Percentiles rank a stretch among this genome's conserved stretches.
phyloP scores from a whole-genome alignment of 2,797 vertebrate species.

The Neosalanx taihuensis region DNA sequence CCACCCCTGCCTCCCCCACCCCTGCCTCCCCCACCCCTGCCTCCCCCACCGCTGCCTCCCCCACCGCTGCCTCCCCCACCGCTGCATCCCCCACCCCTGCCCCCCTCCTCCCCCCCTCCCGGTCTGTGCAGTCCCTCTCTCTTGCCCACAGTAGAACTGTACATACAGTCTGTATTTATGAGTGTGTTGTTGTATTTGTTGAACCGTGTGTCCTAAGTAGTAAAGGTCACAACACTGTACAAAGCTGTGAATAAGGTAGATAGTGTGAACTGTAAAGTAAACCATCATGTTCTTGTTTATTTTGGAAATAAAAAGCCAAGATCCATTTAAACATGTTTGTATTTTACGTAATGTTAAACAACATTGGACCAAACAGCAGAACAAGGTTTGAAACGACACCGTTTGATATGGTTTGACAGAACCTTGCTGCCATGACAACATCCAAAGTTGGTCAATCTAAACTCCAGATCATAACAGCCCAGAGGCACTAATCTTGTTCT shows the following conservation, averaged over 20 bases:
- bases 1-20: too few species aligned
- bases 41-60: too few species aligned
- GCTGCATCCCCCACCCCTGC: too few species aligned
- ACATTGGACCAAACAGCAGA: constrained; percentile 25
- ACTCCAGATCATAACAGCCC: neutral
- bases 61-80: too few species aligned
- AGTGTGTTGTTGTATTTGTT: neutral
- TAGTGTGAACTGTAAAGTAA: neutral
- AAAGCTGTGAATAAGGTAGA: constrained; percentile 5
- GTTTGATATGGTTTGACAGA: neutral
- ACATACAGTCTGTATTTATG: constrained; percentile 7
- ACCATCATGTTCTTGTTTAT: neutral
- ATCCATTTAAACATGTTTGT: neutral
- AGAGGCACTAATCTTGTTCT: neutral
- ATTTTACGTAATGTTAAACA: constrained; percentile 17
- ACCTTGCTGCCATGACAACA: neutral
- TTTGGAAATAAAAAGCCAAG: constrained; percentile 6
- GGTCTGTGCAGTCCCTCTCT: neutral
- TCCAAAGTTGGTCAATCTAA: constrained; percentile 27
- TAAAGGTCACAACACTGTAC: neutral
- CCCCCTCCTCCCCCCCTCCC: too few species aligned
- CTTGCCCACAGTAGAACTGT: neutral
- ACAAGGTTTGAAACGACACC: neutral
- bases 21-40: too few species aligned
- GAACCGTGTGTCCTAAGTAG: neutral